Conservation (phyloP, 2,888 invertebrate species). For the Plemyria rubiginata region DNA sequence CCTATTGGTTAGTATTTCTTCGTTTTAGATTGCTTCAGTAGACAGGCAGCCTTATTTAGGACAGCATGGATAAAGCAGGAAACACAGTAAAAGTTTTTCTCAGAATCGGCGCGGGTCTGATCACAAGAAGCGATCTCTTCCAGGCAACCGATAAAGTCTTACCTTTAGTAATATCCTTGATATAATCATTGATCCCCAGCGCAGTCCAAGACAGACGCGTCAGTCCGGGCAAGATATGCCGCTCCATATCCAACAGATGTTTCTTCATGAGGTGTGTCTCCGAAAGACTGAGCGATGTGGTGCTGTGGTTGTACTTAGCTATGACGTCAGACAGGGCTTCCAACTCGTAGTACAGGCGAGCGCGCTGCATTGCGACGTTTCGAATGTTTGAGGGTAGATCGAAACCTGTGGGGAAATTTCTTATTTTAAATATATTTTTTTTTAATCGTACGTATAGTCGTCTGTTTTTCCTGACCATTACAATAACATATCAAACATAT, state of each 20-base stretch:
- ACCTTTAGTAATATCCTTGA: slow-evolving; percentile 78
- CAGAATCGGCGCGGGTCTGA: too few species aligned
- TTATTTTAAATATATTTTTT: too few species aligned
- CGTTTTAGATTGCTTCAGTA: too few species aligned
- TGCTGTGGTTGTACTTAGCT: slow-evolving; percentile 86
- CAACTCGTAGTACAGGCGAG: slow-evolving; percentile 87
- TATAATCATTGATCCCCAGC: slow-evolving; percentile 91
- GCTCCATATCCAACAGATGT: slow-evolving; percentile 89
- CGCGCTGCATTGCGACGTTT: slow-evolving; percentile 86
- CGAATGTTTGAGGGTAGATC: slow-evolving; percentile 77
- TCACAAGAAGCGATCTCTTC: too few species aligned
- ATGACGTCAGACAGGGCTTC: slow-evolving; percentile 86
- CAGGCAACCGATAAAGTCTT: neutral
- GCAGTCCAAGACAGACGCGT: slow-evolving; percentile 95
- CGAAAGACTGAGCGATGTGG: slow-evolving; percentile 87
- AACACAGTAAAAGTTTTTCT: too few species aligned
- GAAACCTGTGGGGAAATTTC: slow-evolving; percentile 57
- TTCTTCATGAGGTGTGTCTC: slow-evolving; percentile 89
- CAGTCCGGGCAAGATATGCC: slow-evolving; percentile 91
- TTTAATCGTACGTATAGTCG: too few species aligned
- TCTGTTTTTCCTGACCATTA: too few species aligned
- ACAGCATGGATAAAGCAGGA: too few species aligned
- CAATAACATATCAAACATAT: too few species aligned
- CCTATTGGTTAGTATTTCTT: too few species aligned
- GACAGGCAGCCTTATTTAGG: too few species aligned